Base-by-base conservation (phyloP, 2,797 vertebrate genomes). In the Sebastes hubbsi region DNA sequence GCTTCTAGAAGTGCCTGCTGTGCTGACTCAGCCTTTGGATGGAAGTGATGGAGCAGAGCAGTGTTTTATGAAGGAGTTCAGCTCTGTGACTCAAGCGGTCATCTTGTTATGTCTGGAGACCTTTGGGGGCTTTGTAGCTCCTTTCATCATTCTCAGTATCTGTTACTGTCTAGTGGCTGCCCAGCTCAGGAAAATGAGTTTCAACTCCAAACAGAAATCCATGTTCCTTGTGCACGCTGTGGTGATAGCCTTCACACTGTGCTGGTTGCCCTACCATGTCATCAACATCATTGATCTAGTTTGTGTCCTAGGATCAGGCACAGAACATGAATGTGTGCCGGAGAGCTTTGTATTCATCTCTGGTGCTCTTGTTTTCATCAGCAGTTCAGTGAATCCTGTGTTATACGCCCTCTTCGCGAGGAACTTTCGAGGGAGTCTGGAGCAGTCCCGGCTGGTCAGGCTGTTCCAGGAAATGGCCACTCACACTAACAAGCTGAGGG, bases 261-360 rank as follows among this genome's bases (percentile, higher is more conserved):
- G 96, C 84, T 97, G 96, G 96, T 83, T 95, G n/a, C 97, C 96
- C 34, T 94, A 96, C 72, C 96, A 97, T n/a, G 1, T 94, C 60
- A 85, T 95, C 22, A 97, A 96, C 72, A 62, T 95, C 24, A 52
- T 89, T 7, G 30, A 75, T 16, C 12, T 95, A 10, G 77, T 88
- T 76, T 90, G 88, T 2, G 2, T 87, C 38, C 82, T 93, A 12
- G 0, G 4, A 10, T 52, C 77, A 29, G 36, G 32, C 7, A 64
- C 71, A 49, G 74, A 68, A 5, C 3, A 55, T 82, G 55, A 94
- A 92, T 86, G 46, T 94, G 34, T 93, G 81, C 29, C 96, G 8
- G 20, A 85, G 18, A 76, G 85, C 5, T 6, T 91, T 14, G 52
- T 77, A 5, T 94, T 93, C 5, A 66, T 93, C 32, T 89, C 94